These are phyloP conservation scores for Poeciliopsis gracilis DNA, from an alignment of 2,797 vertebrate species.

Conservation along the genomic window DNA sequence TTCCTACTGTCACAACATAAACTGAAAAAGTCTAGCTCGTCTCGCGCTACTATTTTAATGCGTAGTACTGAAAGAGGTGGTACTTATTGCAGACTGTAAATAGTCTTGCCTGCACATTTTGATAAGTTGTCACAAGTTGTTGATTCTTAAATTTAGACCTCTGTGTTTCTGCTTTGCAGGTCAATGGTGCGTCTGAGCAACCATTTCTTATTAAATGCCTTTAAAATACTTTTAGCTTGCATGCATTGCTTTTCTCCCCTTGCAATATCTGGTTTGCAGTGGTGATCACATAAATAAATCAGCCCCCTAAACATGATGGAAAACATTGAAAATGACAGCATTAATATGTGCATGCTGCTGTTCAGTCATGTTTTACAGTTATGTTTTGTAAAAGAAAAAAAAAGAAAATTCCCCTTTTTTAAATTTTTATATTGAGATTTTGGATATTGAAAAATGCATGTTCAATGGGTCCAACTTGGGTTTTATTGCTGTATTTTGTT, in stretches of 20 bases:
- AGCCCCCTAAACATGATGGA: slow-evolving; percentile 12
- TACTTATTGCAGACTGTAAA: background rate
- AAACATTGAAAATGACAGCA: slow-evolving; percentile 52
- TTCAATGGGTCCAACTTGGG: background rate
- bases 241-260: background rate
- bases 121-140: background rate
- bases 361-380: slow-evolving; percentile 31
- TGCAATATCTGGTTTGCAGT: slow-evolving; percentile 44
- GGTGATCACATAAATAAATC: slow-evolving; percentile 31
- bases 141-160: background rate
- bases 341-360: slow-evolving; percentile 22
- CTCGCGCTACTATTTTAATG: background rate
- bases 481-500: slow-evolving; percentile 26
- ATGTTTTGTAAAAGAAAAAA: slow-evolving; percentile 8
- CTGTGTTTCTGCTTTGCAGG: background rate
- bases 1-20: no score
- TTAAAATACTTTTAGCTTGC: background rate
- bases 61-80: background rate
- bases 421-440: background rate
- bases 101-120: background rate
- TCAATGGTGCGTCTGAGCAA: background rate
- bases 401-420: background rate
- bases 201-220: background rate
- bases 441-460: slow-evolving; percentile 8
- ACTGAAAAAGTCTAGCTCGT: background rate